phyloP scores from a whole-genome alignment of 2,113 vertebrate genomes.

The Nothocercus julius region DNA sequence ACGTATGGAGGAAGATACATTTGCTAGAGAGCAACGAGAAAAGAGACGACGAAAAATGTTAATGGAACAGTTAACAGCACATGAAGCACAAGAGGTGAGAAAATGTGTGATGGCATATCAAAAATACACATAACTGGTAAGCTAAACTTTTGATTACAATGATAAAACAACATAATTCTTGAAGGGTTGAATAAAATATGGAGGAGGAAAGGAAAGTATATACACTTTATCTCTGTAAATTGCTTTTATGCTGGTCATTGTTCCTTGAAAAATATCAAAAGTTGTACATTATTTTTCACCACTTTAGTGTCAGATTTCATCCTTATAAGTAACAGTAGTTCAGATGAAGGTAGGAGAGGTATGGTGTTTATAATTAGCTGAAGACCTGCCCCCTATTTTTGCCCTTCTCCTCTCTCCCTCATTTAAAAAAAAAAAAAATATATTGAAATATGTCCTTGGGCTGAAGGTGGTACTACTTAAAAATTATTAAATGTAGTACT shows the following conservation, averaged over 20 bases:
- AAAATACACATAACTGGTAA: neutral
- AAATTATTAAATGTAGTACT: neutral
- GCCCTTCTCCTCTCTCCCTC: too few relatives aligned
- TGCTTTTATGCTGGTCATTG: neutral
- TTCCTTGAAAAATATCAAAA: neutral
- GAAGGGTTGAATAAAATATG: neutral
- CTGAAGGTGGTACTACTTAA: neutral
- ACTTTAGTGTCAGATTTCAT: neutral
- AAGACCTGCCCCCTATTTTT: neutral
- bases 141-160: neutral
- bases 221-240: neutral
- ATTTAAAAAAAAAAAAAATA: too few relatives aligned
- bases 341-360: neutral
- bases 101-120: neutral
- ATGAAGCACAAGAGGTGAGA: conserved; percentile 85
- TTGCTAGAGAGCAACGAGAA: conserved; percentile 82
- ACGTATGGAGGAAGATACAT: conserved; percentile 81
- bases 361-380: neutral
- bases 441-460: neutral
- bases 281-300: neutral
- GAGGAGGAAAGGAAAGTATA: neutral
- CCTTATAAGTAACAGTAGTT: neutral
- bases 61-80: conserved; percentile 83
- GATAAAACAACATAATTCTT: neutral
- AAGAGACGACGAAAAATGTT: conserved; percentile 83